Base-by-base conservation (phyloP, 2,797 vertebrate species). In the Gadopsis marmoratus region DNA sequence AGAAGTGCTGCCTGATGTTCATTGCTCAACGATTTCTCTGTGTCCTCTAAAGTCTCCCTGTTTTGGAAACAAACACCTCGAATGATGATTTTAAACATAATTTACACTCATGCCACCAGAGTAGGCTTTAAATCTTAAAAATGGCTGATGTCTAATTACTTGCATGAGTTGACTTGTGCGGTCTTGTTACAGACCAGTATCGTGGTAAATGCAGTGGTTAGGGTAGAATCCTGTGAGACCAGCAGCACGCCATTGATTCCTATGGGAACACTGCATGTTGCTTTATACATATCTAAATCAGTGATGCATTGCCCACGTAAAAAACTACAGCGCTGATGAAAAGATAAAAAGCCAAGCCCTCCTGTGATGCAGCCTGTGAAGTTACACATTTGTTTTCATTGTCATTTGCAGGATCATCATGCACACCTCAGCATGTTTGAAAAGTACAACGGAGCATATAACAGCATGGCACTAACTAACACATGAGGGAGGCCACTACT, bases 261-360 rank as follows among this genome's bases (percentile, higher is more conserved):
- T n/a, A 31, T 12, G 17, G 43, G 14, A 23, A 21, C 13, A 26
- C 19, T 75, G 12, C 6, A 13, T 35, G n/a, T 26, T 45, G 5
- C 4, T 48, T 48, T 8, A 62, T n/a, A 7, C 19, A 2, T n/a
- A 1, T 54, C 14, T 17, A 71, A 39, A 50, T 14, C 0, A 68
- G 39, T 67, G 82, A 89, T 47, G 62, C 17, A 0, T 66, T 14
- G 5, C 29, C 33, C 10, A 2, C 48, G 56, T 21, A 1, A 55
- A 78, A 78, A 71, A 65, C 3, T 10, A 17, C 53, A 45, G 43
- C 11, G 2, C 8, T 13, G 33, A 82, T 56, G 55, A 63, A 75
- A 71, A 65, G 50, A 78, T 48, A 2, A 61, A 10, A 54, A 54
- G 45, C 61, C 8, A 17, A 74, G 21, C 21, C 39, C 37, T 60